Evolutionary conservation across 2,113 vertebrate genomes (phyloP), one percentile per base, ranked within the genome.

Genomic region (Dicentrarchus labrax): DNA sequence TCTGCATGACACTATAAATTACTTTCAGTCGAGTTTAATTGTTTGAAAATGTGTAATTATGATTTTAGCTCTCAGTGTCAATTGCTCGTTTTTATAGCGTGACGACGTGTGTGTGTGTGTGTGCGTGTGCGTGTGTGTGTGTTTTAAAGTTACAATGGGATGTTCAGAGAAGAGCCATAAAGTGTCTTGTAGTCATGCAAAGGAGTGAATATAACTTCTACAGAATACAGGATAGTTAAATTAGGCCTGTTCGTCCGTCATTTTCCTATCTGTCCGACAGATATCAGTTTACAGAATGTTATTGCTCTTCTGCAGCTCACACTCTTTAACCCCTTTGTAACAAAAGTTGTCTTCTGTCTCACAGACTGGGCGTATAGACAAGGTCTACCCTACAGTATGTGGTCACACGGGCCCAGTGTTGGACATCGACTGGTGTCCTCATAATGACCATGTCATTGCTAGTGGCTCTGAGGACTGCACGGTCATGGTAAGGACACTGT

Each of bases 391-490:
- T 0, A 98, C 97, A 6, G 98, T 99, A 30, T 99, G 98, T 53
- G 98, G 98, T 30, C 98, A 99, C 94, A 99, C 97, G 0, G 98
- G 97, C 79, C 98, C 97, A 0, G 98, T 99, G 91, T 93, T 99
- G 86, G 98, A 99, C 94, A 98, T 99, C 21, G 98, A 99, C 66
- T 99, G 98, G 98, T 99, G 98, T 91, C 98, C 98, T 61, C 97
- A 99, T 64, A 99, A 99, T 0, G 98, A 99, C 90, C 97, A 96
- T 0, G 96, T 99, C 68, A 98, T 99, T 5, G 98, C 98, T 82
- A 99, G 98, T 0, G 98, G 98, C 70, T 99, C 98, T 0, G 98
- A 99, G 94, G 98, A 99, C 92, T 99, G 98, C 94, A 97, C 97
- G 0, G 97, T 99, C 76, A 99, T 99, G 98, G 98, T 99, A 90